phyloP scores from a whole-genome alignment of 2,113 vertebrate genomes.

The Hydrolagus affinis region DNA sequence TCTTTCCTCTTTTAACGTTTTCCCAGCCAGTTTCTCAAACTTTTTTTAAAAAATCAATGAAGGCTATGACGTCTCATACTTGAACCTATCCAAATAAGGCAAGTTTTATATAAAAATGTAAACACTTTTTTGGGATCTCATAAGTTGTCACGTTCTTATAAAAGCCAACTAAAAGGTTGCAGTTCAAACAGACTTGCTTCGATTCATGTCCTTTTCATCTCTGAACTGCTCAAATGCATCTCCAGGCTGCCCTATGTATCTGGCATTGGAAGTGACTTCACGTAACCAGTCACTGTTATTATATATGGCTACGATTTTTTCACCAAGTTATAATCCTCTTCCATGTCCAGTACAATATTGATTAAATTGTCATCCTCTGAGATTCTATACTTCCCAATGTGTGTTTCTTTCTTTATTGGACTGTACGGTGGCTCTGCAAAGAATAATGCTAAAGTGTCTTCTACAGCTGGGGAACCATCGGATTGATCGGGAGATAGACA shows the following conservation, averaged over 20 bases:
- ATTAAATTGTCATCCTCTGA: slow-evolving; percentile 46
- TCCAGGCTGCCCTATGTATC: neutral
- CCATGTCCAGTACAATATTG: slow-evolving; percentile 50
- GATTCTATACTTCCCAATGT: slow-evolving; percentile 36
- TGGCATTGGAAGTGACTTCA: neutral
- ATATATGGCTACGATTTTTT: slow-evolving; percentile 7
- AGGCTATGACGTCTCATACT: too few species aligned
- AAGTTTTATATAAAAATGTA: neutral
- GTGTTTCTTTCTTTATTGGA: neutral
- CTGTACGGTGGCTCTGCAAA: slow-evolving; percentile 39
- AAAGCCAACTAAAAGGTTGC: neutral
- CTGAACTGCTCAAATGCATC: neutral
- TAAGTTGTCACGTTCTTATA: neutral
- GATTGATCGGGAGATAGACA: slow-evolving; percentile 36
- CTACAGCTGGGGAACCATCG: slow-evolving; percentile 36
- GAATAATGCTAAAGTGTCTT: slow-evolving; percentile 40
- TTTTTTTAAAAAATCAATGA: too few species aligned
- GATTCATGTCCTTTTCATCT: neutral
- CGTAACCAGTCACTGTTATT: neutral
- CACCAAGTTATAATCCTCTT: slow-evolving; percentile 49
- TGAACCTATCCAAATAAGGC: too few species aligned
- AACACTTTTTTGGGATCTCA: neutral
- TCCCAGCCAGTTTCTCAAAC: too few species aligned
- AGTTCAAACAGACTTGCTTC: neutral
- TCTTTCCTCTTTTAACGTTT: too few species aligned